Conservation (phyloP, 1,140 invertebrate genomes). For the Lineus longissimus region DNA sequence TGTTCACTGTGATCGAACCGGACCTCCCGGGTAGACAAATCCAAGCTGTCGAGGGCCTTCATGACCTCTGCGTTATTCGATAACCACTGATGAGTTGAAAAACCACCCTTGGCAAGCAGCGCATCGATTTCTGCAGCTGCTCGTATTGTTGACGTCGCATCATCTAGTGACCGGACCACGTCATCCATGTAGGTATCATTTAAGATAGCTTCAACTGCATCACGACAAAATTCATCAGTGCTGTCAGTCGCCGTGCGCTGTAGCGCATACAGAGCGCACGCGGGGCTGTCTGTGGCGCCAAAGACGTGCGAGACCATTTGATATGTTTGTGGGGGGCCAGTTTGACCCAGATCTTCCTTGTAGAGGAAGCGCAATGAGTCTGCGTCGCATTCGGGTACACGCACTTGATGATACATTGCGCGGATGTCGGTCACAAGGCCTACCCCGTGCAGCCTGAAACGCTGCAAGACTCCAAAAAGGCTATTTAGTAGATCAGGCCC, state of each 20-base stretch:
- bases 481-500: slow-evolving; percentile 47
- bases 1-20: neutral
- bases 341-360: slow-evolving; percentile 12
- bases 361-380: slow-evolving; percentile 19
- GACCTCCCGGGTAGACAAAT: too few relatives aligned
- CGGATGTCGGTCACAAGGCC: slow-evolving; percentile 23
- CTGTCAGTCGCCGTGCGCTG: too few relatives aligned
- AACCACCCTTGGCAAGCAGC: slow-evolving; percentile 13
- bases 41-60: slow-evolving; percentile 8
- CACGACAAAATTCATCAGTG: too few relatives aligned
- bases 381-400: slow-evolving; percentile 13
- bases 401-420: slow-evolving; percentile 25
- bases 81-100: slow-evolving; percentile 15
- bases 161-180: too few relatives aligned
- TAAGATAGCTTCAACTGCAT: too few relatives aligned
- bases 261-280: too few relatives aligned
- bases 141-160: too few relatives aligned
- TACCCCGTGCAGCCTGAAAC: slow-evolving; percentile 25
- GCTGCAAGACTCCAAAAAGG: slow-evolving; percentile 25
- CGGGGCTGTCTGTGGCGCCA: too few relatives aligned
- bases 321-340: slow-evolving; percentile 7
- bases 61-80: slow-evolving; percentile 7
- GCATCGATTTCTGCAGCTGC: too few relatives aligned
- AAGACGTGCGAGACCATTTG: slow-evolving; percentile 25
- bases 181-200: too few relatives aligned